Conservation (phyloP, 1,140 invertebrate species). For the Manduca sexta region DNA sequence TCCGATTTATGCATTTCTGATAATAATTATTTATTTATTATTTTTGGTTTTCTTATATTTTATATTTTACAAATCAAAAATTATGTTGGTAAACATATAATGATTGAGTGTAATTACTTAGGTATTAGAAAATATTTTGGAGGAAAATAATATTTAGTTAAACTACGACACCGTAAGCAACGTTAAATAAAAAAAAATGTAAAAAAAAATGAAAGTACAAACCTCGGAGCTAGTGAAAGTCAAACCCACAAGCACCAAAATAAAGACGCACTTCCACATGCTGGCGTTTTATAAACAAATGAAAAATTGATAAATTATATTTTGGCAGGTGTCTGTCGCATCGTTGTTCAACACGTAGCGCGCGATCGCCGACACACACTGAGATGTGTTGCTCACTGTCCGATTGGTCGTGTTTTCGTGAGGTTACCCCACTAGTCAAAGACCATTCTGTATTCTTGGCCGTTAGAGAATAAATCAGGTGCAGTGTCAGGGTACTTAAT, state of each 20-base stretch:
- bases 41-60: no score
- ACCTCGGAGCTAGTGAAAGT: constrained; percentile 58
- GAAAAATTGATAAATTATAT: constrained; percentile 33
- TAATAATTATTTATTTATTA: no score
- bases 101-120: no score
- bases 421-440: constrained; percentile 42
- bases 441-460: neutral
- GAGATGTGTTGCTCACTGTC: constrained; percentile 33
- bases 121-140: no score
- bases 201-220: constrained; percentile 25
- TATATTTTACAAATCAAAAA: no score
- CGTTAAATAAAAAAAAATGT: constrained; percentile 3
- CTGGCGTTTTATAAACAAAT: constrained; percentile 31
- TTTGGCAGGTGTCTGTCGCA: constrained; percentile 47
- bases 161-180: neutral
- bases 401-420: constrained; percentile 47
- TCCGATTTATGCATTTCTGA: no score
- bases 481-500: constrained; percentile 3
- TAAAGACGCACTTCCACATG: constrained; percentile 56
- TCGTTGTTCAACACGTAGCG: constrained; percentile 43
- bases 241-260: constrained; percentile 41
- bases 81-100: no score
- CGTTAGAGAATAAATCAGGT: constrained; percentile 6
- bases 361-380: constrained; percentile 50
- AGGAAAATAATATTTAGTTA: neutral